Percentiles rank a stretch among this genome's conserved stretches.
These are phyloP conservation scores for Amazonetta brasiliensis DNA, from an alignment of 2,797 vertebrate genomes.

Conservation along the genomic window DNA sequence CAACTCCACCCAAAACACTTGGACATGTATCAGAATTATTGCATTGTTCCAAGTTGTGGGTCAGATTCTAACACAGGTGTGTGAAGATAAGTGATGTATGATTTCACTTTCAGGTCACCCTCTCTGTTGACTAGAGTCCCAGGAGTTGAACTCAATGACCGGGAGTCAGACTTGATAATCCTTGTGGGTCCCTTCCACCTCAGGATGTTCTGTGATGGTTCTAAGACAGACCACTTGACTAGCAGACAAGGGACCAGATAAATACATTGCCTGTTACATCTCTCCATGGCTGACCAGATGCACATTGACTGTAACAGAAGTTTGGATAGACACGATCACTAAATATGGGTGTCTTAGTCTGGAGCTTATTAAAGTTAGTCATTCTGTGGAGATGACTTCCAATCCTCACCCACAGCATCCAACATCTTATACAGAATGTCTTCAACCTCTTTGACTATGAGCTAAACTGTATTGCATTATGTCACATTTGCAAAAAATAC, in stretches of 20 bases:
- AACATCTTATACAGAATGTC: background rate
- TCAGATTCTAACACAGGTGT: background rate
- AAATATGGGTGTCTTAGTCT: background rate
- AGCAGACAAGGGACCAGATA: background rate
- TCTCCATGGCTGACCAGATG: background rate
- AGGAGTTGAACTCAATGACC: no score
- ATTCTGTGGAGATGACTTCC: background rate
- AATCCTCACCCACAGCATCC: background rate
- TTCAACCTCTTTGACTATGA: background rate
- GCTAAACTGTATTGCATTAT: background rate
- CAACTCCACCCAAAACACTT: background rate
- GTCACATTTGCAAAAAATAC: background rate
- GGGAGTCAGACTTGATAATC: background rate
- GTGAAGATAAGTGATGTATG: background rate
- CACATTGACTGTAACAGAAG: background rate
- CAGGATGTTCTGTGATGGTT: background rate
- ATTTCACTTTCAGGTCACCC: background rate
- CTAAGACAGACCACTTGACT: background rate
- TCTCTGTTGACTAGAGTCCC: background rate
- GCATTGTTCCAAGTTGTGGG: background rate
- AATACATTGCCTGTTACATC: background rate
- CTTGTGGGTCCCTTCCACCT: background rate
- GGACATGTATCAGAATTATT: background rate
- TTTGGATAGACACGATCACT: background rate
- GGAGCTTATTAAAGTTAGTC: background rate